Conservation (phyloP, 2,113 vertebrate species). For the Cheilinus undulatus region DNA sequence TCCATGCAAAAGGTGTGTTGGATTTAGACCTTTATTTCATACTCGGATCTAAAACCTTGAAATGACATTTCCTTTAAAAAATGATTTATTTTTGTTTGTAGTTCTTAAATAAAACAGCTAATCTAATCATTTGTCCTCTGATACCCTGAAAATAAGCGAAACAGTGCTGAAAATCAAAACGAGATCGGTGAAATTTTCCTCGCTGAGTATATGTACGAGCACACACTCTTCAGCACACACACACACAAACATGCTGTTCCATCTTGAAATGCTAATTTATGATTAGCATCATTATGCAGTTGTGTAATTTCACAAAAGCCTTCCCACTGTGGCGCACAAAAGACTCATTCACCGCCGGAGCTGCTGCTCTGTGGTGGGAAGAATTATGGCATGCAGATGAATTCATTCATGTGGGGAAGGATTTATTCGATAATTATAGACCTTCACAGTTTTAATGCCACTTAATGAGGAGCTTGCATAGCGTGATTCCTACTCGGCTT, state of each 20-base stretch:
- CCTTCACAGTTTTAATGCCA: constrained; percentile 81
- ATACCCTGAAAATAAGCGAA: constrained; percentile 39
- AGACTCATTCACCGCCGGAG: constrained; percentile 79
- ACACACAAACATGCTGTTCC: constrained; percentile 57
- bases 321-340: constrained; percentile 79
- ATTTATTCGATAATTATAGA: constrained; percentile 86
- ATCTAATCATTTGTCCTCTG: not conserved
- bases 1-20: too few species aligned
- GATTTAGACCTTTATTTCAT: not conserved
- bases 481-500: constrained; percentile 70
- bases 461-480: constrained; percentile 79
- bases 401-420: constrained; percentile 77
- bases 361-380: constrained; percentile 65
- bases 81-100: not conserved
- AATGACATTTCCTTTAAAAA: not conserved
- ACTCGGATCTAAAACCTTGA: not conserved
- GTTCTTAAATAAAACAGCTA: not conserved
- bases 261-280: constrained; percentile 84
- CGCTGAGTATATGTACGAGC: constrained; percentile 39
- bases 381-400: constrained; percentile 79
- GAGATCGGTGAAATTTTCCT: constrained; percentile 46
- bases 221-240: not conserved
- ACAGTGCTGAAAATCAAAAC: constrained; percentile 40
- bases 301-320: constrained; percentile 82
- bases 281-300: constrained; percentile 82